Evolutionary conservation across 2,113 vertebrate species (phyloP).

Genomic region (Octodon degus): DNA sequence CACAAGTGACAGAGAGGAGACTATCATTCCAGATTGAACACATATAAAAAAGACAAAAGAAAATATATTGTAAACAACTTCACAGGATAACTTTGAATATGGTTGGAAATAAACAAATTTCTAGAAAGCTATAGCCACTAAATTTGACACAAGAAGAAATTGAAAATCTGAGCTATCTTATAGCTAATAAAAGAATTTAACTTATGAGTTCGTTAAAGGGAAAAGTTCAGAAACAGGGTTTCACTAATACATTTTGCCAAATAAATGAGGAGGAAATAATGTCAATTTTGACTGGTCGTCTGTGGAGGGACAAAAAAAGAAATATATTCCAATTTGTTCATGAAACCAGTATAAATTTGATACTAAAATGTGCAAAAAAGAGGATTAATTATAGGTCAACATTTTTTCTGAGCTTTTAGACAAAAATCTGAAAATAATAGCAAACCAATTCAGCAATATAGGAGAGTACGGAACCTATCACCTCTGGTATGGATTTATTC

Average conservation of each 20-base stretch:
- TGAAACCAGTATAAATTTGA: neutral
- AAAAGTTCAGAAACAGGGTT: neutral
- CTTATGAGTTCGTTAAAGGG: neutral
- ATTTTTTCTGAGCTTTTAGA: neutral
- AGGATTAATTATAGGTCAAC: neutral
- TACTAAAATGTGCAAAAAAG: neutral
- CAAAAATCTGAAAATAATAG: neutral
- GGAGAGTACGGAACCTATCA: neutral
- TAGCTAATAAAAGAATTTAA: slow-evolving; percentile 4
- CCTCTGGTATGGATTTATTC: neutral
- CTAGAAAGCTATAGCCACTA: neutral
- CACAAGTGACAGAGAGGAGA: neutral
- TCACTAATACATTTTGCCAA: neutral
- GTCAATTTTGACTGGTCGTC: neutral
- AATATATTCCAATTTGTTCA: neutral
- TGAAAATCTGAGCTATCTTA: neutral
- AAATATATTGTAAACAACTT: neutral
- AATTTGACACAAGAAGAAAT: neutral
- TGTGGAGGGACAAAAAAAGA: neutral
- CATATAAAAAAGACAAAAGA: neutral
- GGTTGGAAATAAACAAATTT: neutral
- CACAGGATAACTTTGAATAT: neutral
- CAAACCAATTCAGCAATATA: neutral
- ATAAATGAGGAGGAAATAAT: neutral
- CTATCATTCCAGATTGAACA: neutral